Evolutionary conservation across 1,140 invertebrate species (phyloP), one percentile per base, ranked within the genome.

Genomic region (Galendromus occidentalis): DNA sequence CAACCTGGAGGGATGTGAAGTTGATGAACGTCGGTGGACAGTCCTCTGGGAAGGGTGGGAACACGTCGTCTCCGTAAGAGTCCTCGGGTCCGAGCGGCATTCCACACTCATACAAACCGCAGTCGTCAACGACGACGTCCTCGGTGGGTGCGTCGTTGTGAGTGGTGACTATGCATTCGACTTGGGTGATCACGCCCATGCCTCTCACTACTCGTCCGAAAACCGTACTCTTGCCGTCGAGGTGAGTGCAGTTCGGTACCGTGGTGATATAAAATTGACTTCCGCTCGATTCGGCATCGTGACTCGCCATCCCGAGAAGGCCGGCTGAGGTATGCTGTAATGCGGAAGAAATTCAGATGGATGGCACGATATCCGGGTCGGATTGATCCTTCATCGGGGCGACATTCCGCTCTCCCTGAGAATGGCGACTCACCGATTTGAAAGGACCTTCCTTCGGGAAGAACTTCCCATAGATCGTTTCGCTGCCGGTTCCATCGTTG

Each of bases 251-350:
- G 22, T 33, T 88, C 5, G 85, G 81, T 0, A 83, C 85, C 14
- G 85, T 82, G 2, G 90, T 91, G 22, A 98, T 88, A 71, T 94
- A 92, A 77, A 98, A 97, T 76, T 98, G 92, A 7, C 88, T 93
- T 65, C 85, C 88, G 73, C 95, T 96, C 44, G 86, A 86, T 74
- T 95, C 81, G 1, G 84, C 83, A 17, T 91, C 91, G 70, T 83
- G 81, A 75, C 95, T 96, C 0, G 87, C 88, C 88, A 94, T 93
- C 68, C 88, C 90, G 1, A 96, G 75, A 4, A 86, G 80, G 2
- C 81, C 81, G 39, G 80, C 79, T 28, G 79, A 75, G 75, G 79
- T 79, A 71, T 83, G 82, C 70, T 79, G 51, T 17, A 59, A 59
- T 22, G 33, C 33, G 9, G 4, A 9, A 39, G 33, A 39, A 6